Percentiles rank a stretch among this genome's conserved stretches.
These are phyloP conservation scores for Palloptera scutellata DNA, from an alignment of 2,888 invertebrate genomes.

Conservation along the genomic window DNA sequence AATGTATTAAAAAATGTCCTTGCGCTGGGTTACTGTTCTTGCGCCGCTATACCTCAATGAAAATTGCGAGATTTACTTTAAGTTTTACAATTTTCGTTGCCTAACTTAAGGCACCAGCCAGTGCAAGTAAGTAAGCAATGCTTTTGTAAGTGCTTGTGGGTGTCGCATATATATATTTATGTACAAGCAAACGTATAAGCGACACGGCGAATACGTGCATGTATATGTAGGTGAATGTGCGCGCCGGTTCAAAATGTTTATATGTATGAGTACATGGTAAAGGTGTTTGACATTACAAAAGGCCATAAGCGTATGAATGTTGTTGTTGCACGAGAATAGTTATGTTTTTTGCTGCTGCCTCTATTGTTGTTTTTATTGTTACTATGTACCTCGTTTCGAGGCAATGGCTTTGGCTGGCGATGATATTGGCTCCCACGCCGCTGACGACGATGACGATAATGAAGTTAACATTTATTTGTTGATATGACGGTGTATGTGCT, in stretches of 20 bases:
- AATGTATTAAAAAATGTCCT: slow-evolving; percentile 37
- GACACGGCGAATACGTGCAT: not conserved
- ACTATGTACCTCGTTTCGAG: too few species aligned
- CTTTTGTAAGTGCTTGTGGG: slow-evolving; percentile 1
- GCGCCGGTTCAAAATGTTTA: not conserved
- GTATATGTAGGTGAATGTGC: slow-evolving; percentile 1
- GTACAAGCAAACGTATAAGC: not conserved
- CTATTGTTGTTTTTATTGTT: not conserved
- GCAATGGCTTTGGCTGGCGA: not conserved
- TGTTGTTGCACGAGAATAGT: slow-evolving; percentile 7
- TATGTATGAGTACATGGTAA: slow-evolving; percentile 28
- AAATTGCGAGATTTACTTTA: slow-evolving; percentile 23
- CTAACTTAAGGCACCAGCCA: slow-evolving; percentile 22
- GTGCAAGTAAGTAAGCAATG: not conserved
- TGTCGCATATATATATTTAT: not conserved
- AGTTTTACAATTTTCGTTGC: slow-evolving; percentile 26
- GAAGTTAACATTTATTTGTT: not conserved
- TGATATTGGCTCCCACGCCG: not conserved
- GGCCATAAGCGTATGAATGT: slow-evolving; percentile 31
- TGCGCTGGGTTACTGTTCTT: slow-evolving; percentile 32
- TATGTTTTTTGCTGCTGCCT: not conserved
- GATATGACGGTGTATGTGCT: not conserved
- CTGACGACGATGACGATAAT: slow-evolving; percentile 5
- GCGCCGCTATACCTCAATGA: slow-evolving; percentile 16
- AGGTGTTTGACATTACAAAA: slow-evolving; percentile 46